A percentile compares a stretch with the other conserved stretches of the same genome.
Evolutionary conservation across 2,797 vertebrate species (phyloP).

Genomic region (Catostomus latipinnis): DNA sequence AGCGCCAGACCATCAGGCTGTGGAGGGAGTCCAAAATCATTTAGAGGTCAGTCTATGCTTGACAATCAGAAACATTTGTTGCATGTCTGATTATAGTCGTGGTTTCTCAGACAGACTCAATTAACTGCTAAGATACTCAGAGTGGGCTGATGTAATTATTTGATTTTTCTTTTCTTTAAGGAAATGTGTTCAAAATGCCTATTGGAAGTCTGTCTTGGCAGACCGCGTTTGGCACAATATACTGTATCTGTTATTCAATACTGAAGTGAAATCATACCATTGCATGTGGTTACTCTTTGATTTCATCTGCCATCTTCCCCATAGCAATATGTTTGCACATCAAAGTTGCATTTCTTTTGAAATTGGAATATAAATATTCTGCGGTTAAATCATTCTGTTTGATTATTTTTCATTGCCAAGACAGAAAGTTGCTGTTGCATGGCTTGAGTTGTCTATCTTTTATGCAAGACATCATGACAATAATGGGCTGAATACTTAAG

Average conservation of each 20-base stretch:
- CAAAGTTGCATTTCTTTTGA: constrained; percentile 23
- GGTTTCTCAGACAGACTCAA: background rate
- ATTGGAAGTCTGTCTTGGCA: background rate
- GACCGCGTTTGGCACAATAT: background rate
- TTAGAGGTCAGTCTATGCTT: constrained; percentile 81
- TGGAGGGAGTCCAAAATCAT: constrained; percentile 85
- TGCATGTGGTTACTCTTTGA: constrained; percentile 11
- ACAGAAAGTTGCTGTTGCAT: constrained; percentile 18
- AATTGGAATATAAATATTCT: constrained; percentile 15
- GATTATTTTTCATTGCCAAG: constrained; percentile 4
- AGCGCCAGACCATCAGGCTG: constrained; percentile 66
- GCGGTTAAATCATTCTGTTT: constrained; percentile 14
- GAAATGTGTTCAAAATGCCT: constrained; percentile 5
- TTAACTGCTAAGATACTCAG: too few species aligned
- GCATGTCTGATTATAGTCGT: background rate
- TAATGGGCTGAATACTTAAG: background rate
- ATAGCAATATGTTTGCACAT: constrained; percentile 6
- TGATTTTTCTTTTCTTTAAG: background rate
- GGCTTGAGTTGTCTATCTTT: constrained; percentile 13
- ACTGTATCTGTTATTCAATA: constrained; percentile 1
- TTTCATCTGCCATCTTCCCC: constrained; percentile 31
- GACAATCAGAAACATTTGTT: background rate
- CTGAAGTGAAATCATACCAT: constrained; percentile 11
- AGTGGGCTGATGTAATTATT: background rate
- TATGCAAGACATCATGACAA: too few species aligned